Conservation (phyloP, 2,113 vertebrate genomes). For the Shinisaurus crocodilurus region DNA sequence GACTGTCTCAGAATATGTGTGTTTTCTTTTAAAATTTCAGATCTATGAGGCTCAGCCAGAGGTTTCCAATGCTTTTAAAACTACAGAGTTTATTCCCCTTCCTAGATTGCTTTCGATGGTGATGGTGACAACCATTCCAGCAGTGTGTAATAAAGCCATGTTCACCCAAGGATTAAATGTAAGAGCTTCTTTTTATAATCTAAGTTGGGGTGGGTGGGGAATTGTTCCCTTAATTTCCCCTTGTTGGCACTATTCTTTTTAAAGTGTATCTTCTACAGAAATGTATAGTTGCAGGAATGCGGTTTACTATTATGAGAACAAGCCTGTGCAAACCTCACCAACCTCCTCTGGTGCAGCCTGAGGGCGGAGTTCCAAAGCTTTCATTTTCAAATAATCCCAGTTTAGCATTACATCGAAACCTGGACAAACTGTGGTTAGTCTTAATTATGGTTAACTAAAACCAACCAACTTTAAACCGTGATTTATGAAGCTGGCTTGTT, state of each 20-base stretch:
- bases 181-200: slow-evolving; percentile 60
- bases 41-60: slow-evolving; percentile 93
- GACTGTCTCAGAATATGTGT: not conserved
- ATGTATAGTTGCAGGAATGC: not conserved
- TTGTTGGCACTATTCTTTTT: not conserved
- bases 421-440: not conserved
- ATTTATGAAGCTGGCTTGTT: not conserved
- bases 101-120: slow-evolving; percentile 89
- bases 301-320: not conserved
- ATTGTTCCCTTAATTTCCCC: not conserved
- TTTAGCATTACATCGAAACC: not conserved
- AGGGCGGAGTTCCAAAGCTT: not conserved
- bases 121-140: slow-evolving; percentile 88
- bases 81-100: slow-evolving; percentile 84
- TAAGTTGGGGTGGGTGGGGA: not conserved
- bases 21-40: slow-evolving; percentile 73
- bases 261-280: not conserved
- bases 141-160: slow-evolving; percentile 90
- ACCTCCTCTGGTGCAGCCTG: not conserved
- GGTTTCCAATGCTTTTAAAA: slow-evolving; percentile 84
- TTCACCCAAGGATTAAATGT: slow-evolving; percentile 93
- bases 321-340: not conserved
- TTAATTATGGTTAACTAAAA: not conserved
- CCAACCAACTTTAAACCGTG: not conserved
- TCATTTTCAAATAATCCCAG: not conserved